Conservation (phyloP, 2,113 vertebrate species). For the Microtus pennsylvanicus region DNA sequence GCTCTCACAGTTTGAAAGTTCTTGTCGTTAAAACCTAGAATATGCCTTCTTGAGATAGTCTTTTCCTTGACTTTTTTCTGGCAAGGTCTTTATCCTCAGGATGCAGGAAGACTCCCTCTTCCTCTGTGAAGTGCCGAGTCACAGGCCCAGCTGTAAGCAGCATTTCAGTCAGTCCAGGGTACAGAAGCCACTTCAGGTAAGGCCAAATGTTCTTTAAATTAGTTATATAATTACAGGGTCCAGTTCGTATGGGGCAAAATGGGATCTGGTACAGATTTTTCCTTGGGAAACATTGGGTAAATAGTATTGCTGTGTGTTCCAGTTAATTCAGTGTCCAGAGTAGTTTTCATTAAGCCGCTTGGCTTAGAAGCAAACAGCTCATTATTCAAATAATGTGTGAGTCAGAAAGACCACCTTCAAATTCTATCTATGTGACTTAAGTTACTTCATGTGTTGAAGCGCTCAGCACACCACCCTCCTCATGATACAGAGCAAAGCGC, state of each 20-base stretch:
- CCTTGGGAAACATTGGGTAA: not conserved
- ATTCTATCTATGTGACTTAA: slow-evolving; percentile 1
- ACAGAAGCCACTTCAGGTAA: slow-evolving; percentile 67
- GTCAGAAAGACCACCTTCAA: not conserved
- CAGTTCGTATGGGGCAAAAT: not conserved
- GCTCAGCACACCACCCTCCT: not conserved
- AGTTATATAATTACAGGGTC: not conserved
- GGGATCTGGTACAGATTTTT: slow-evolving; percentile 12
- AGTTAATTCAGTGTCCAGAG: not conserved
- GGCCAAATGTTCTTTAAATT: slow-evolving; percentile 32
- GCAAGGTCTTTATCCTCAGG: slow-evolving; percentile 65
- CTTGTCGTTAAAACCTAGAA: slow-evolving; percentile 19
- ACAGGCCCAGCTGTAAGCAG: slow-evolving; percentile 11
- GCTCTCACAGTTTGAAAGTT: not conserved
- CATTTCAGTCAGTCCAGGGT: slow-evolving; percentile 28
- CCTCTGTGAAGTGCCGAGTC: slow-evolving; percentile 40
- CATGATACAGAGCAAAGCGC: not conserved
- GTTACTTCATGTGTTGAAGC: not conserved
- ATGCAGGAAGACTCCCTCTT: slow-evolving; percentile 58
- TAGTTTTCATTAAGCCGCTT: slow-evolving; percentile 38
- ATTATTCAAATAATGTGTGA: not conserved
- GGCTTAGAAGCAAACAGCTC: not conserved
- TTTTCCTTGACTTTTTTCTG: not conserved
- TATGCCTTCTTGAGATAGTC: slow-evolving; percentile 42
- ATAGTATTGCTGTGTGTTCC: not conserved